Percentiles rank a stretch among this genome's conserved stretches.
These are phyloP conservation scores for Labeo catla DNA, from an alignment of 2,113 vertebrate genomes.

Conservation along the genomic window DNA sequence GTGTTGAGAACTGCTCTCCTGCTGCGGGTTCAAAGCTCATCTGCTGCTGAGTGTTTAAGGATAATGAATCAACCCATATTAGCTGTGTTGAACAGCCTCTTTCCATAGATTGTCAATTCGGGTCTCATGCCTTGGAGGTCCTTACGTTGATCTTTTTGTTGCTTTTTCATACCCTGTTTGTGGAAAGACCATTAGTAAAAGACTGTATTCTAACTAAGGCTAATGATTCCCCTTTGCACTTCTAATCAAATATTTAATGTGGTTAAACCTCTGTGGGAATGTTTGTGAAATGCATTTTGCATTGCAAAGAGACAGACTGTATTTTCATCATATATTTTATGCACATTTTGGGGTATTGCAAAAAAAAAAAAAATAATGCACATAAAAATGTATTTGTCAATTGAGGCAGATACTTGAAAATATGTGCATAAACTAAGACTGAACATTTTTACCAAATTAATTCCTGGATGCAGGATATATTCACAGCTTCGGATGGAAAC, in stretches of 20 bases:
- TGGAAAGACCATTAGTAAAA: background rate
- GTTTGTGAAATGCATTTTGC: background rate
- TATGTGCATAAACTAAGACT: background rate
- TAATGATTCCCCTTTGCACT: too few species aligned
- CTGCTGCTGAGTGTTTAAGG: background rate
- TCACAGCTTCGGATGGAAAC: too few species aligned
- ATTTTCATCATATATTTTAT: background rate
- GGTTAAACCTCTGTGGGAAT: background rate
- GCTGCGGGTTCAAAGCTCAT: constrained; percentile 5
- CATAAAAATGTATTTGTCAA: too few species aligned
- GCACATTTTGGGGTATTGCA: background rate
- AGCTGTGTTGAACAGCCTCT: constrained; percentile 4
- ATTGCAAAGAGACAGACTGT: background rate
- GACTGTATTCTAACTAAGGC: background rate
- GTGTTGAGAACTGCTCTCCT: constrained; percentile 1
- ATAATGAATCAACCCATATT: background rate
- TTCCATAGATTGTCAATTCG: background rate
- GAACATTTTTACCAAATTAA: background rate
- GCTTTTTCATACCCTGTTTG: background rate
- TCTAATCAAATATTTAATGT: background rate
- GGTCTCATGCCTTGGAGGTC: background rate
- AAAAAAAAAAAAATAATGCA: background rate
- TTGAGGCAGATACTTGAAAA: too few species aligned
- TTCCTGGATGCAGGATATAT: background rate
- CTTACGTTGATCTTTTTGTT: background rate